Base-by-base conservation (phyloP, 2,113 vertebrate species). In the Theristicus caerulescens region DNA sequence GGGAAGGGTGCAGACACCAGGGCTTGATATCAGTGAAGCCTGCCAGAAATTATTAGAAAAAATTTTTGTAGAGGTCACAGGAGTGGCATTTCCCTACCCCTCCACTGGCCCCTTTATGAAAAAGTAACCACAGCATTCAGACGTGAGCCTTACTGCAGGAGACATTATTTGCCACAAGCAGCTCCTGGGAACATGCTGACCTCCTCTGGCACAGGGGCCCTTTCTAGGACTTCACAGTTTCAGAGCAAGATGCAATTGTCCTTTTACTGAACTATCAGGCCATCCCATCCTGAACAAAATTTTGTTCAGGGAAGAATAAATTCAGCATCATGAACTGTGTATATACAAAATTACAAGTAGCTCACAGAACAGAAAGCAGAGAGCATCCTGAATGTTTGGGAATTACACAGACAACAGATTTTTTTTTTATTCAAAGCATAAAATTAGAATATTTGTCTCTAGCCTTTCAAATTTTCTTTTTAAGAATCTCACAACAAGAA, bases 1-100 rank as follows among this genome's bases (percentile, higher is more conserved):
- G 6, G 55, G 10, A 38, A 65, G 13, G 11, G 19, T 44, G n/a
- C 5, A 0, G 11, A 44, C 26, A 67, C 5, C 0, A 0, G 13
- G 26, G 32, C 13, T 69, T 3, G 2, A 4, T 24, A 65, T 34
- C 65, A 71, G 55, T 13, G 13, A 72, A 9, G 3, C 13, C 46
- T 93, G 51, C 5, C 34, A 74, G 32, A 62, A 82, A 66, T 47
- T 0, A 69, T 55, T 38, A 82, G 19, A 32, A 76, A 92, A 16
- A 3, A 4, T 1, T 20, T 31, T 16, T 55, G 38, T n/a, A 52
- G 49, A 91, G n/a, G 25, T 57, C 69, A 31, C 13, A 78, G 24
- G 18, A 77, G 52, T 26, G 13, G 3, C 14, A 1, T 82, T 82
- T 36, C 42, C 55, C 61, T 77, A 9, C 13, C 18, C 7, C 6